Evolutionary conservation across 2,113 vertebrate species (phyloP), one percentile per base, ranked within the genome.

Genomic region (Macaca fascicularis): DNA sequence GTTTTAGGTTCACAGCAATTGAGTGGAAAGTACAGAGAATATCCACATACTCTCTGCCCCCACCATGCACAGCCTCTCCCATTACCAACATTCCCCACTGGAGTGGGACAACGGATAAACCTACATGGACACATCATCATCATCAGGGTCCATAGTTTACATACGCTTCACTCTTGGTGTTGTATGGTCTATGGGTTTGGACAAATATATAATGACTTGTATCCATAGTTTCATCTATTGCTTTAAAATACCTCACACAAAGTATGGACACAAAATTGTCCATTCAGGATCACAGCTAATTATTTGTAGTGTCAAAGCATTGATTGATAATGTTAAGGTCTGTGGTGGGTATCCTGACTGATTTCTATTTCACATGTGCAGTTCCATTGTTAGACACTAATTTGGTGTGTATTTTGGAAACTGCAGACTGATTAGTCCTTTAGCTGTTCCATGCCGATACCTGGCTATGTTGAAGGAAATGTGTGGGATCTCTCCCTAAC

Each of bases 301-400:
- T 30, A 3, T 32, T 38, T 64, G 43, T 4, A 3, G 19, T 57
- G 70, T 45, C 38, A 7, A 27, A 32, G 59, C 19, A 19, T 38
- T 7, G 50, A 0, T 19, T 13, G 25, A 20, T 7, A 22, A 6
- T 64, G 50, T 17, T 14, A n/a, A 2, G 12, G 5, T 48, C 48
- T 59, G 0, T 32, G 0, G 0, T 45, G 79, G 11, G 6, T 52
- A 90, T 50, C n/a, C 45, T 67, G 55, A 75, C 2, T 8, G 4
- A 17, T 52, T 59, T 74, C 52, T 2, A 11, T 57, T 67, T 48
- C 19, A 0, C 2, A 2, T 10, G n/a, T 13, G 69, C 38, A 1
- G 1, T 38, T 20, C 35, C 59, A 8, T 82, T 7, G 4, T 38
- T 43, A 35, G 40, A 13, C 7, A 5, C 1, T 2, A 35, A 2